A percentile compares a stretch with the other conserved stretches of the same genome.
Evolutionary conservation across 1,140 invertebrate genomes (phyloP).

Genomic region (Orchesella cincta): DNA sequence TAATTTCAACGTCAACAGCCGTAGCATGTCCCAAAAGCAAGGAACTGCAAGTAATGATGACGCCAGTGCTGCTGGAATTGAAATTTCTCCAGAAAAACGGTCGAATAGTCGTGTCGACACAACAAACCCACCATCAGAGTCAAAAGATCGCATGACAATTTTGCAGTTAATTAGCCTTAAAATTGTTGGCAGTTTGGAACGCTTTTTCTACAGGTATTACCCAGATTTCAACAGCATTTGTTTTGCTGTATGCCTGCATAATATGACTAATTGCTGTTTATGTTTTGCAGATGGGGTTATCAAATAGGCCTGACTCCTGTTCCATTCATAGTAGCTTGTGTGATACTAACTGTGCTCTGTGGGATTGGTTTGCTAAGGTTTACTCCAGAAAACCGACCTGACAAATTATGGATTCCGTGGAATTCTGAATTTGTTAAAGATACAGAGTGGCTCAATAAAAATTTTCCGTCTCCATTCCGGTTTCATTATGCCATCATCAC

Average conservation of each 20-base stretch:
- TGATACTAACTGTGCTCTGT: slow-evolving; percentile 60
- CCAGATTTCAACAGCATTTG: neutral
- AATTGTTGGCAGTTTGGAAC: slow-evolving; percentile 33
- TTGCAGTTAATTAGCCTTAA: slow-evolving; percentile 30
- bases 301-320: slow-evolving; percentile 57
- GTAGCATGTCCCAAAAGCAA: too few species aligned
- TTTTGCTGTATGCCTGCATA: slow-evolving; percentile 3
- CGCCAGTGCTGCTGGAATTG: too few species aligned
- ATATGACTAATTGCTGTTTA: too few species aligned
- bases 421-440: slow-evolving; percentile 69
- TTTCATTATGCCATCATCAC: slow-evolving; percentile 66
- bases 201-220: slow-evolving; percentile 40
- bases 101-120: too few species aligned
- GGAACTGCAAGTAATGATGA: too few species aligned
- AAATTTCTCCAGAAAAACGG: too few species aligned
- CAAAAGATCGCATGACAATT: neutral
- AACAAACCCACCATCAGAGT: too few species aligned
- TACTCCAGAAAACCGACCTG: slow-evolving; percentile 66
- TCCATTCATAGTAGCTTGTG: slow-evolving; percentile 60
- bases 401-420: slow-evolving; percentile 71
- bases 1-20: too few species aligned
- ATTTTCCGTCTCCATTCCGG: slow-evolving; percentile 66
- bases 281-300: slow-evolving; percentile 51
- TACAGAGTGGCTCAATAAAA: slow-evolving; percentile 71
- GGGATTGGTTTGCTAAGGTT: slow-evolving; percentile 63